These are phyloP conservation scores for Lycia hirtaria DNA, from an alignment of 2,888 invertebrate species.

Conservation along the genomic window DNA sequence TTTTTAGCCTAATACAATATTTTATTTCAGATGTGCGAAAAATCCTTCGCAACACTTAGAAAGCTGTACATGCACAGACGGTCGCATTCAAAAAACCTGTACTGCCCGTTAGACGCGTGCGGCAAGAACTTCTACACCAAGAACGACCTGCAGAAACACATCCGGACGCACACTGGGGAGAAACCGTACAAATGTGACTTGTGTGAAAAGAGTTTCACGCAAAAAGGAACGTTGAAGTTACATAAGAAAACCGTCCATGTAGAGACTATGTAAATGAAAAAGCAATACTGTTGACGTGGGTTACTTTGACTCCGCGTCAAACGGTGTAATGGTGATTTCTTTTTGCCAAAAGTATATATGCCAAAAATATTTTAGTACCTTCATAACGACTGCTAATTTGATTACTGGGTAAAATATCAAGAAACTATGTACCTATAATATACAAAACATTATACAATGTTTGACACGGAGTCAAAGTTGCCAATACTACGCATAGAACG, in stretches of 20 bases:
- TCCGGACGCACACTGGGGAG: slow-evolving; percentile 73
- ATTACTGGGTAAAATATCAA: no score
- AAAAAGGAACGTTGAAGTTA: slow-evolving; percentile 59
- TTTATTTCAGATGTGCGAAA: slow-evolving; percentile 63
- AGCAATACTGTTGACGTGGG: no score
- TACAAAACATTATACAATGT: no score
- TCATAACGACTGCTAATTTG: no score
- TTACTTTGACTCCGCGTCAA: no score
- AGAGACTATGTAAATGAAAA: background rate
- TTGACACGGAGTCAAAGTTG: no score
- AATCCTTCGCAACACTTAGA: slow-evolving; percentile 58
- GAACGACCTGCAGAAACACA: slow-evolving; percentile 71
- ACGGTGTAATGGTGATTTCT: no score
- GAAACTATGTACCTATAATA: no score
- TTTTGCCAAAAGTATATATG: no score
- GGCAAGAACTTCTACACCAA: slow-evolving; percentile 69
- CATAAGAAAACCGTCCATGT: slow-evolving; percentile 60
- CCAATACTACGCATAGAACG: no score
- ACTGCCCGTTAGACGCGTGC: slow-evolving; percentile 61
- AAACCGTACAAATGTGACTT: slow-evolving; percentile 65
- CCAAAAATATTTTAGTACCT: no score
- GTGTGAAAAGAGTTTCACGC: slow-evolving; percentile 65
- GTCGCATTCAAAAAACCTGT: slow-evolving; percentile 59
- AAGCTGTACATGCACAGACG: slow-evolving; percentile 69
- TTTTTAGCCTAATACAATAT: background rate